Percentiles rank a stretch among this genome's conserved stretches.
phyloP scores from a whole-genome alignment of 2,113 vertebrate species.

The Hippocampus barbouri region DNA sequence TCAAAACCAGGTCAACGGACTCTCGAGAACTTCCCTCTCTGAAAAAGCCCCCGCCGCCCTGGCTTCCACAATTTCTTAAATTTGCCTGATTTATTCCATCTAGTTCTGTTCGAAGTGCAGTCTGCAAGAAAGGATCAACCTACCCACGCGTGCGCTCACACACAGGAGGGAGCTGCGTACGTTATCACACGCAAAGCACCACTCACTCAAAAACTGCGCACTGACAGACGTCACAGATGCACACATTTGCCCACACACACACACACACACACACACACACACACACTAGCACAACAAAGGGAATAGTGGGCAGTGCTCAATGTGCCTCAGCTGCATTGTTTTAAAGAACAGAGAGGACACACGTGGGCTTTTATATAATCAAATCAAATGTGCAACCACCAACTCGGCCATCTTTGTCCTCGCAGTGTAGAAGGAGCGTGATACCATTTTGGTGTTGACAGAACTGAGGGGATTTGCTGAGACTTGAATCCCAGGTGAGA shows the following conservation, averaged over 20 bases:
- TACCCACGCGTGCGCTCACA: constrained; percentile 19
- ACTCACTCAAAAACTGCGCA: constrained; percentile 9
- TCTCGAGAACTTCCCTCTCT: constrained; percentile 21
- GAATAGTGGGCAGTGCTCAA: constrained; percentile 29
- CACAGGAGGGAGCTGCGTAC: background rate
- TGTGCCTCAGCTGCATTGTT: constrained; percentile 36
- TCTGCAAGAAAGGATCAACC: constrained; percentile 46
- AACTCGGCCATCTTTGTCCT: constrained; percentile 14
- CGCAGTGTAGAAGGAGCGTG: background rate
- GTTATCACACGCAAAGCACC: constrained; percentile 22
- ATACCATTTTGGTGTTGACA: constrained; percentile 19
- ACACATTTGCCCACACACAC: background rate
- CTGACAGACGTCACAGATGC: background rate
- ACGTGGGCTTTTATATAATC: constrained; percentile 40
- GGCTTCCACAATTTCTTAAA: constrained; percentile 46
- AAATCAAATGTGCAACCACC: constrained; percentile 1
- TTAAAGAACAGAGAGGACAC: constrained; percentile 34
- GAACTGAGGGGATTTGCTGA: constrained; percentile 33
- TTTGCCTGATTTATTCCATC: constrained; percentile 44
- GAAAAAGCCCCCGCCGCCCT: constrained; percentile 16
- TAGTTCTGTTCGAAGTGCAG: constrained; percentile 31
- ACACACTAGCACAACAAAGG: constrained; percentile 25
- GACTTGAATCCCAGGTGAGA: constrained; percentile 40
- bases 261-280: background rate
- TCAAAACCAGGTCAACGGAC: constrained; percentile 14